These are phyloP conservation scores for Pachliopta kotzebuea DNA, from an alignment of 2,888 invertebrate genomes.

Conservation along the genomic window DNA sequence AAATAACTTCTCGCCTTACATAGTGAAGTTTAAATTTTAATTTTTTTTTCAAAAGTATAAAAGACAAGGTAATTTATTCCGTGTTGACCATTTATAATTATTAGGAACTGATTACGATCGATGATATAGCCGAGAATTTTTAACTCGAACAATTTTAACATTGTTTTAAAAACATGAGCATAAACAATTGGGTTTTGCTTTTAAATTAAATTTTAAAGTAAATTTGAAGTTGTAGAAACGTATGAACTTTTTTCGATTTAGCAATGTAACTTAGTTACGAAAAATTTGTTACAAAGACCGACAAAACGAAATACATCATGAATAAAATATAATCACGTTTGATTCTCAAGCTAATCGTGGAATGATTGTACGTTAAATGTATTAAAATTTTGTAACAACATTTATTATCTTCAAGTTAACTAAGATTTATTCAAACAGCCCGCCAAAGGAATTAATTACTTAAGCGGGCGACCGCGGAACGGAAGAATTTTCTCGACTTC, in stretches of 20 bases:
- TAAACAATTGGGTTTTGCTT: too few species aligned
- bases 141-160: too few species aligned
- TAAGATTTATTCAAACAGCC: slow-evolving; percentile 56
- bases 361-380: slow-evolving; percentile 36
- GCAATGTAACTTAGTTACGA: too few species aligned
- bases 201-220: too few species aligned
- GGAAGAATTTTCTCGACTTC: slow-evolving; percentile 43
- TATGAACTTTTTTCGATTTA: too few species aligned
- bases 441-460: slow-evolving; percentile 66
- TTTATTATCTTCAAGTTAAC: slow-evolving; percentile 44
- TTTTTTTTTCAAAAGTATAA: slow-evolving; percentile 59
- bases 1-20: slow-evolving; percentile 51
- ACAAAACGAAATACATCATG: neutral
- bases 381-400: slow-evolving; percentile 40
- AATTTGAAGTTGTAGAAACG: too few species aligned
- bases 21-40: slow-evolving; percentile 52
- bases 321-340: neutral
- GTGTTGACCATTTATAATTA: slow-evolving; percentile 54
- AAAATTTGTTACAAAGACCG: too few species aligned
- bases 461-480: slow-evolving; percentile 45
- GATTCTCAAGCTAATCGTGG: slow-evolving; percentile 28
- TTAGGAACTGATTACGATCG: too few species aligned
- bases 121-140: too few species aligned
- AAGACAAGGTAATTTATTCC: slow-evolving; percentile 58
- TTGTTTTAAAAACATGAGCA: too few species aligned